Evolutionary conservation across 2,888 invertebrate species (phyloP).

Genomic region (Adelphocoris suturalis): DNA sequence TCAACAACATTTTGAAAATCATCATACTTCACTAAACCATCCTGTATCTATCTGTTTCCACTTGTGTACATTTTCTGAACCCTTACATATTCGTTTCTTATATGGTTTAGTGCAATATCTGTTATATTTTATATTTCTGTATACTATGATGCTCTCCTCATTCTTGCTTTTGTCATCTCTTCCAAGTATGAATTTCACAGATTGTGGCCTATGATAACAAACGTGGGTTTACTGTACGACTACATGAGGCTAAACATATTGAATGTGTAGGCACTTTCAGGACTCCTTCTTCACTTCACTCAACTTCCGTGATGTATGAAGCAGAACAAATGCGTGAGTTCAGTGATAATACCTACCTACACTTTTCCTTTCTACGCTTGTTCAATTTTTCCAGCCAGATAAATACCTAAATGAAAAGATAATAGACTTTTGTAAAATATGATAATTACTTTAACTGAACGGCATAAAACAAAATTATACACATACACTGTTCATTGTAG

Average conservation of each 20-base stretch:
- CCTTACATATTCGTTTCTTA: not conserved
- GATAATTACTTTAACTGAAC: too few species aligned
- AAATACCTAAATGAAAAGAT: too few species aligned
- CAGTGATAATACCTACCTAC: not conserved
- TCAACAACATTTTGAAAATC: too few species aligned
- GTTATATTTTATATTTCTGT: not conserved
- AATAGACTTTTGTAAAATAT: too few species aligned
- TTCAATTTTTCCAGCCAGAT: too few species aligned
- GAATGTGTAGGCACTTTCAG: conserved; percentile 48
- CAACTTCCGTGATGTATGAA: conserved; percentile 49
- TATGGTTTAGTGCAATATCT: not conserved
- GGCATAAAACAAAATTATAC: too few species aligned
- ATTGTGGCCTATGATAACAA: conserved; percentile 53
- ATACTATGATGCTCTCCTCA: not conserved
- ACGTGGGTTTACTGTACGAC: conserved; percentile 53
- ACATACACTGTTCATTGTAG: too few species aligned
- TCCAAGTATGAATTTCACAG: conserved; percentile 49
- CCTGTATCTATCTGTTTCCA: not conserved
- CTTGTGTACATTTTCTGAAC: not conserved
- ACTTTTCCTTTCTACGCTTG: too few species aligned
- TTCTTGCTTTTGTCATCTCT: not conserved
- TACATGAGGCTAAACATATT: conserved; percentile 38
- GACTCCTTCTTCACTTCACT: not conserved
- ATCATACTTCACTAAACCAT: not conserved
- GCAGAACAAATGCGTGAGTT: conserved; percentile 52